Base-by-base conservation (phyloP, 2,797 vertebrate genomes). In the Centropyge bicolor region DNA sequence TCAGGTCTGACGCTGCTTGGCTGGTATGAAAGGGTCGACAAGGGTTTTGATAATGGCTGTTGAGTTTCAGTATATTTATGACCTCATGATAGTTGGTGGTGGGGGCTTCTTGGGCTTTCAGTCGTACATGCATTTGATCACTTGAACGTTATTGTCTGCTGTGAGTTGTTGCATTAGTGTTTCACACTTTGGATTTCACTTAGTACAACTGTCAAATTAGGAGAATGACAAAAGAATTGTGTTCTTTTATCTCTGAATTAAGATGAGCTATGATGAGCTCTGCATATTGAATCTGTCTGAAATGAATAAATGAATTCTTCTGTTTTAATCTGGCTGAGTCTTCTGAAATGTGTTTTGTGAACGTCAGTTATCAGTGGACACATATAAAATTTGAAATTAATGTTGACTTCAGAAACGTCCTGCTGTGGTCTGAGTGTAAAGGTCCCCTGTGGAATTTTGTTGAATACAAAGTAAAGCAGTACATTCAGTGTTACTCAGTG, bases 11-110 rank as follows among this genome's bases (percentile, higher is more conserved):
- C 1, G 1, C 31, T 54, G 52, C 65, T 61, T 2, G 11, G 35
- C 54, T 51, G 24, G 11, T 56, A 41, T 43, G 40, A 57, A 57
- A 81, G 17, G 46, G 20, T 63, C 57, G 20, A 43, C 13, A 36
- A 46, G 19, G 8, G 16, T 55, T 81, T 71, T 13, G 46, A 8
- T 75, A 59, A 14, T 46, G 31, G 40, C 51, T 41, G 19, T 31
- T 49, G 2, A 41, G 12, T 16, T 17, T 4, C 68, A 24, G 17
- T 16, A 36, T 59, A 38, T 22, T 36, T 69, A n/a, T n/a, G 45
- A 45, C 8, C 7, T 20, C 35, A 16, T 36, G 3, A 20, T 71
- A 40, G 20, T 46, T 24, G 3, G 36, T 4, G 14, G 2, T 38
- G n/a, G 17, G 31, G 22, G 27, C 43, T 27, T 49, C 19, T 49